Base-by-base conservation (phyloP, 2,113 vertebrate species). In the Cynopterus brachyotis region DNA sequence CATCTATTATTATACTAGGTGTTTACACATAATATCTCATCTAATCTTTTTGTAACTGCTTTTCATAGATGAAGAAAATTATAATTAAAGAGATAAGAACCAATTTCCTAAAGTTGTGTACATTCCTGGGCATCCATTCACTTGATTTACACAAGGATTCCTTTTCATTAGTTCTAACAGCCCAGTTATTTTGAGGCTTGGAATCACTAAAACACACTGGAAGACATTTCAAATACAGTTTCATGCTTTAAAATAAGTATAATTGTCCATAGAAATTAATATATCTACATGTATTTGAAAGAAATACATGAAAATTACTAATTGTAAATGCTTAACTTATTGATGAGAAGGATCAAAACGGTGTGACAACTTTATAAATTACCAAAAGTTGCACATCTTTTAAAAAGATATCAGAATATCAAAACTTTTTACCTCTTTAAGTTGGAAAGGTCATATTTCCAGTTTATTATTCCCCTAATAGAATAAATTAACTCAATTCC, bases 361-460 rank as follows among this genome's bases (percentile, higher is more conserved):
- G 20, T 76, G 6, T 81, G 26, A 79, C n/a, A 80, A 50, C 30
- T 55, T 8, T 11, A 19, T 59, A 91, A 75, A 72, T 85, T 88
- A 70, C 59, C 80, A 55, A 88, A 89, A 84, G 17, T 37, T 85
- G 0, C 37, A 26, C 20, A 89, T 95, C 15, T 92, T 59, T 55
- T 73, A 83, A 75, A 62, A 89, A 42, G 24, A 9, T 64, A 75
- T 66, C 57, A 89, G 17, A 81, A 79, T 80, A 92, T 40, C 10
- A 79, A 93, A 87, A 84, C 30, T 37, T 97, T 50, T 64, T 92
- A 69, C 20, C 32, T 75, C 32, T 32, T 91, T 82, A 64, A 96
- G 35, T 95, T 72, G 19, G 30, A 96, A 96, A 96, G 75, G 84
- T 87, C 88, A 57, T 90, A 90, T 96, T 95, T 97, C 73, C 79